Evolutionary conservation across 2,888 invertebrate genomes (phyloP).

Genomic region (Anodontia alba): DNA sequence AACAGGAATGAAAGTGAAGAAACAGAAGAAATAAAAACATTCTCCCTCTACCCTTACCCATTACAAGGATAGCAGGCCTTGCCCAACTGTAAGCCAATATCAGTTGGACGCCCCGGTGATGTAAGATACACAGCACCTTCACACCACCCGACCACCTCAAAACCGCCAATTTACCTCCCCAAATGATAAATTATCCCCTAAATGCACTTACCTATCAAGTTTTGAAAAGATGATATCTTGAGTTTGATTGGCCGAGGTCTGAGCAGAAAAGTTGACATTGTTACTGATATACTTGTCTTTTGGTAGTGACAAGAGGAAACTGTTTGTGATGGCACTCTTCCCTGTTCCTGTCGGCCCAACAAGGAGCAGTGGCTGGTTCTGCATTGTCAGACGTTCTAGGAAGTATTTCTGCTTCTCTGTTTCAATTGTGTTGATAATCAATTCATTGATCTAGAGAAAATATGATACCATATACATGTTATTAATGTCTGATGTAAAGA

Average conservation of each 20-base stretch:
- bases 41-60: too few species aligned
- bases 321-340: conserved; percentile 84
- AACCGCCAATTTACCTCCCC: too few species aligned
- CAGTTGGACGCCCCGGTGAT: too few species aligned
- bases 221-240: conserved; percentile 85
- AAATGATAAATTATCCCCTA: too few species aligned
- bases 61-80: too few species aligned
- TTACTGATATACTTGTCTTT: conserved; percentile 82
- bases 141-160: too few species aligned
- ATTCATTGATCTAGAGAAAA: conserved; percentile 77
- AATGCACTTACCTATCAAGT: conserved; percentile 80
- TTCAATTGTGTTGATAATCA: conserved; percentile 83
- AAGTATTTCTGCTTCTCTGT: conserved; percentile 83
- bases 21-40: too few species aligned
- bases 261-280: conserved; percentile 84
- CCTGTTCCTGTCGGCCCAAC: conserved; percentile 85
- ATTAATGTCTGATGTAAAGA: too few species aligned
- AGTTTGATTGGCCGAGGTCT: conserved; percentile 84
- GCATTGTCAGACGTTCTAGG: conserved; percentile 76
- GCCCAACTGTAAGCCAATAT: too few species aligned
- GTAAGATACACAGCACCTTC: too few species aligned
- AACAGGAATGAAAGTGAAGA: too few species aligned
- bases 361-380: conserved; percentile 79
- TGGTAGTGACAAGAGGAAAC: conserved; percentile 79
- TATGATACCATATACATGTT: too few species aligned